phyloP scores from a whole-genome alignment of 2,888 invertebrate species.

The Cantharis lateralis region DNA sequence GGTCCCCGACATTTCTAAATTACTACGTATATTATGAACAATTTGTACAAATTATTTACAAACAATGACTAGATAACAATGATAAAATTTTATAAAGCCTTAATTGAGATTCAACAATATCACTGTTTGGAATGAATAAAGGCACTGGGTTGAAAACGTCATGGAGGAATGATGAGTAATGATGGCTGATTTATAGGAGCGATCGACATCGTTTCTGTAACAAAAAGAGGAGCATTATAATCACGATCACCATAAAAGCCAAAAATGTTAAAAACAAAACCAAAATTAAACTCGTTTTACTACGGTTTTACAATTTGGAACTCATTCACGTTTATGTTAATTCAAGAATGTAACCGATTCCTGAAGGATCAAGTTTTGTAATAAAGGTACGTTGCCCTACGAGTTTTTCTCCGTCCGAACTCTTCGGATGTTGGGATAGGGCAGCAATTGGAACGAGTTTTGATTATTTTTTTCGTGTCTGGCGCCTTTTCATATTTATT shows the following conservation, averaged over 20 bases:
- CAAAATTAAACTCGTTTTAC: not conserved
- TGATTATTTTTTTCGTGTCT: not conserved
- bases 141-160: constrained; percentile 46
- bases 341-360: constrained; percentile 14
- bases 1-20: constrained; percentile 3
- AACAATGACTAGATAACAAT: constrained; percentile 52
- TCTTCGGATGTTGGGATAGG: constrained; percentile 40
- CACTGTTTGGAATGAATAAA: constrained; percentile 51
- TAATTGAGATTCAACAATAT: constrained; percentile 44
- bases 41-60: constrained; percentile 43
- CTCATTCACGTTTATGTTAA: not conserved
- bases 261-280: constrained; percentile 7
- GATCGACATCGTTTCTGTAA: constrained; percentile 42
- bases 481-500: not conserved
- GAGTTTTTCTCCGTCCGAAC: constrained; percentile 17
- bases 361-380: constrained; percentile 12
- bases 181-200: constrained; percentile 24
- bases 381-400: constrained; percentile 5
- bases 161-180: constrained; percentile 32
- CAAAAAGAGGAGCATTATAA: constrained; percentile 31
- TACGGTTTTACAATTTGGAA: not conserved
- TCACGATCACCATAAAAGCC: constrained; percentile 13
- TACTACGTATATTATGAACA: constrained; percentile 27
- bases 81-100: constrained; percentile 47
- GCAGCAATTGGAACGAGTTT: constrained; percentile 44